Conservation (phyloP, 1,140 invertebrate genomes). For the Nephila pilipes region DNA sequence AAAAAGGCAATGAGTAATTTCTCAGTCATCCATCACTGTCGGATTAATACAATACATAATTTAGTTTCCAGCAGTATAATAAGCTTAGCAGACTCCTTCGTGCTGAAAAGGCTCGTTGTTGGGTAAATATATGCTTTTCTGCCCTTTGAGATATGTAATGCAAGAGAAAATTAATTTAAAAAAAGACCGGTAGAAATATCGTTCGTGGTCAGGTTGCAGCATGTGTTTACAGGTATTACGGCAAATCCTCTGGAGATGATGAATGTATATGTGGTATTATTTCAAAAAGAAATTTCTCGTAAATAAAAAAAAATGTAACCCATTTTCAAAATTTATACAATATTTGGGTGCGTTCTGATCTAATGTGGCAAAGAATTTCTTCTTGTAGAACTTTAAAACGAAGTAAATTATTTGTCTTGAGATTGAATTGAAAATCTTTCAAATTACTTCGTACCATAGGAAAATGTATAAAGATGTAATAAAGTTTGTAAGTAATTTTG, state of each 20-base stretch:
- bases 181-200: neutral
- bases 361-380: no score
- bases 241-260: neutral
- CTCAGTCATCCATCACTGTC: conserved; percentile 47
- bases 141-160: conserved; percentile 16
- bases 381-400: no score
- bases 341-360: no score
- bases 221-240: conserved; percentile 27
- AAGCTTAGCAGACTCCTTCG: conserved; percentile 17
- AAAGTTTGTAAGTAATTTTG: no score
- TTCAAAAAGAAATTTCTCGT: neutral
- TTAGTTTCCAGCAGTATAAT: conserved; percentile 59
- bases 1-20: conserved; percentile 41
- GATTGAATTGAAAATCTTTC: no score
- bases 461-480: no score
- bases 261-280: neutral
- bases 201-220: conserved; percentile 17
- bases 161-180: neutral
- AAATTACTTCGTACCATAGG: no score
- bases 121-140: conserved; percentile 42
- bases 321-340: neutral
- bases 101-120: neutral
- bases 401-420: no score
- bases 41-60: conserved; percentile 61
- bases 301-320: neutral